phyloP scores from a whole-genome alignment of 1,140 invertebrate genomes.

The Drosophila simulans region DNA sequence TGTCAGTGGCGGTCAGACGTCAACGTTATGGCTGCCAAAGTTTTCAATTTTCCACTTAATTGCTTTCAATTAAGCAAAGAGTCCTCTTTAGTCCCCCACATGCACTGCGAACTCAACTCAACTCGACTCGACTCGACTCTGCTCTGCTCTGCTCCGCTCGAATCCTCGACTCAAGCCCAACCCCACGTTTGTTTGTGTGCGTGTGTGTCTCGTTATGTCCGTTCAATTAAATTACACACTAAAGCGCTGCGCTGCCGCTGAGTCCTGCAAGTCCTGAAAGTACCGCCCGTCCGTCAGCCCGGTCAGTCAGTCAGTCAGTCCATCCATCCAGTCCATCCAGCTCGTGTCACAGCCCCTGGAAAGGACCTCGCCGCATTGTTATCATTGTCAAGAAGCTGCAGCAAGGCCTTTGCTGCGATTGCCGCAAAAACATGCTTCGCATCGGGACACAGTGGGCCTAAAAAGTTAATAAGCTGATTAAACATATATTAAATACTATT shows the following conservation, averaged over 20 bases:
- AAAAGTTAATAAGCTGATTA: neutral
- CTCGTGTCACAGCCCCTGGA: constrained; percentile 43
- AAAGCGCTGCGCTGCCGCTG: constrained; percentile 52
- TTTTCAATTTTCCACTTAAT: constrained; percentile 84
- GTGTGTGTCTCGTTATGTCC: constrained; percentile 72
- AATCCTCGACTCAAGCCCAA: constrained; percentile 26
- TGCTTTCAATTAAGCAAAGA: constrained; percentile 84
- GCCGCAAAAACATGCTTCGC: constrained; percentile 19
- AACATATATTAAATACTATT: too few relatives aligned
- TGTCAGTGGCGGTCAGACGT: constrained; percentile 64
- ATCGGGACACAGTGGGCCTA: constrained; percentile 15
- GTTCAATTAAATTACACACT: constrained; percentile 84
- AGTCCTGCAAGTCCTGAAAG: constrained; percentile 46
- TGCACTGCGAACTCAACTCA: constrained; percentile 28
- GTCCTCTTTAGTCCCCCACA: constrained; percentile 73
- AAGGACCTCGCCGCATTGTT: constrained; percentile 64
- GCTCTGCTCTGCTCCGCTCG: neutral
- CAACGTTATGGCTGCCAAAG: constrained; percentile 82
- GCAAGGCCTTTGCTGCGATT: constrained; percentile 11
- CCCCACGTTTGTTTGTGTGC: constrained; percentile 8
- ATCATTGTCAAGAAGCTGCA: constrained; percentile 79
- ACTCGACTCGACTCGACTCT: constrained; percentile 14
- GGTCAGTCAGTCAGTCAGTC: constrained; percentile 19
- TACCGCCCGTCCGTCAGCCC: constrained; percentile 26
- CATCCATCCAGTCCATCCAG: constrained; percentile 17